Conservation (phyloP, 2,113 vertebrate genomes). For the Gallinago paraguaiae region DNA sequence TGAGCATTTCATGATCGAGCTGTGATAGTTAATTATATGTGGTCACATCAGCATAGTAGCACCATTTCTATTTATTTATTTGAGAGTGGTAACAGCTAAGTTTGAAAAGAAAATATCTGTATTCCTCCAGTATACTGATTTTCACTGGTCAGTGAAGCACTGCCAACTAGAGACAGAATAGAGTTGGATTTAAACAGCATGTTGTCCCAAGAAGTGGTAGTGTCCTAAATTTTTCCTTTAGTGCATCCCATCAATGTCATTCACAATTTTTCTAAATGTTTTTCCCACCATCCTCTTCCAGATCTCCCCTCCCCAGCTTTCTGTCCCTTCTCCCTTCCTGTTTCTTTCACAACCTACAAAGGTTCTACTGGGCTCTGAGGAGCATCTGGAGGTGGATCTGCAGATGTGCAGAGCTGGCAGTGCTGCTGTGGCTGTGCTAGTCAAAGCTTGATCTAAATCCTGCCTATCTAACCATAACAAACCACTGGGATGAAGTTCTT, state of each 20-base stretch:
- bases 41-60: neutral
- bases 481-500: constrained; percentile 30
- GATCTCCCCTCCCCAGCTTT: neutral
- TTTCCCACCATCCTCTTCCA: neutral
- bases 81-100: neutral
- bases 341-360: constrained; percentile 42
- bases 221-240: neutral
- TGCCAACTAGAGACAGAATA: neutral
- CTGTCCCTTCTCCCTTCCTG: neutral
- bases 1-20: neutral
- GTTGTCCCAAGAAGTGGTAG: neutral
- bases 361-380: neutral
- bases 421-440: neutral
- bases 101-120: neutral
- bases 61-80: neutral
- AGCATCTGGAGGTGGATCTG: constrained; percentile 25
- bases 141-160: neutral
- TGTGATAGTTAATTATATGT: neutral
- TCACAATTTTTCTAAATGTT: neutral
- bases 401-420: neutral
- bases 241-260: neutral
- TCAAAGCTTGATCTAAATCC: neutral
- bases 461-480: constrained; percentile 17
- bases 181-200: neutral
- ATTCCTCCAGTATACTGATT: neutral